A percentile compares a stretch with the other conserved stretches of the same genome.
Conservation (phyloP, 2,797 vertebrate species). For the Erpetoichthys calabaricus region DNA sequence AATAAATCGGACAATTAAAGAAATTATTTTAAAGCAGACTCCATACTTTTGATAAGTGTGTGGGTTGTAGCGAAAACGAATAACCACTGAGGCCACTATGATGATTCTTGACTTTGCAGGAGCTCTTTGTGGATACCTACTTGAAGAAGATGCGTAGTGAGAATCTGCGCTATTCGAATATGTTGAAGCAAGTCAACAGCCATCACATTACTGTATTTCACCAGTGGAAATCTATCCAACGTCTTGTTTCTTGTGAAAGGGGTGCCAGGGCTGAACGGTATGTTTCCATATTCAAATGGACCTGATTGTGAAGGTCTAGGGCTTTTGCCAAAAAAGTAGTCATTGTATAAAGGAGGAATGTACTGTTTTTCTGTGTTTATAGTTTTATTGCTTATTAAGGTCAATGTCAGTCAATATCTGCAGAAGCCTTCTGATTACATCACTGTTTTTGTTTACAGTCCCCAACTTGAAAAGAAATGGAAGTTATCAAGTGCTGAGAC, state of each 20-base stretch:
- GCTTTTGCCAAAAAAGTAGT: neutral
- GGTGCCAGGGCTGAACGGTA: constrained; percentile 78
- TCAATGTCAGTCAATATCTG: neutral
- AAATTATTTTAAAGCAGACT: too few species aligned
- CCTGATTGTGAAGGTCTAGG: neutral
- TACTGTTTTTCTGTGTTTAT: neutral
- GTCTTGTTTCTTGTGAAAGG: constrained; percentile 68
- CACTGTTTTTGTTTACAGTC: constrained; percentile 34
- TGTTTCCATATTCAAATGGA: constrained; percentile 5
- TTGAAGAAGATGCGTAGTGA: constrained; percentile 58
- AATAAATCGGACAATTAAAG: too few species aligned
- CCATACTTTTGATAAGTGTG: too few species aligned
- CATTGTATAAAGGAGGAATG: neutral
- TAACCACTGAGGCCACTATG: too few species aligned
- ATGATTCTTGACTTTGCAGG: constrained; percentile 37
- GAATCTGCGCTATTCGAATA: constrained; percentile 49
- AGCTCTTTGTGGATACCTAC: constrained; percentile 62
- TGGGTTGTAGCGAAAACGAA: too few species aligned
- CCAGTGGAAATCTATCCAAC: constrained; percentile 70
- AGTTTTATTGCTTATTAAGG: too few species aligned
- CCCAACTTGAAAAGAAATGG: constrained; percentile 59
- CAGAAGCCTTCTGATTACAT: neutral
- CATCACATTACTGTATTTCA: constrained; percentile 69
- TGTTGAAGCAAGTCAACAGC: constrained; percentile 64
- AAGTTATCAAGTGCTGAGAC: constrained; percentile 82